A percentile compares a stretch with the other conserved stretches of the same genome.
Conservation (phyloP, 2,797 vertebrate species). For the Micrastur ruficollis region DNA sequence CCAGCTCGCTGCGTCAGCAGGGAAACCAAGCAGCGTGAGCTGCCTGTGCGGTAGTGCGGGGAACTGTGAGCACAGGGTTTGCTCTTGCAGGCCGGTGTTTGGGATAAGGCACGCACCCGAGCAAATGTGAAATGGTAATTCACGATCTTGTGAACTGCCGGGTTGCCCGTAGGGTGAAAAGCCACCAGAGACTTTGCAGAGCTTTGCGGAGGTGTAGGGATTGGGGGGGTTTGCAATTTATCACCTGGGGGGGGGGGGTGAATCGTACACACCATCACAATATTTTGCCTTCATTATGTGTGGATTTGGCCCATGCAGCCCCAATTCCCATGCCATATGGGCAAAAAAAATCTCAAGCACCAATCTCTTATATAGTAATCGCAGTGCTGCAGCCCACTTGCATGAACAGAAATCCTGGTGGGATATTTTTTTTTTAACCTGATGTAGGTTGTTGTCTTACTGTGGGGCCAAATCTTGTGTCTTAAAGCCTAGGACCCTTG, state of each 20-base stretch:
- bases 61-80: background rate
- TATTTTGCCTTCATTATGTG: background rate
- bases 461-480: accelerated
- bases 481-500: background rate
- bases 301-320: background rate
- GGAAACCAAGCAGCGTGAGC: background rate
- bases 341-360: background rate
- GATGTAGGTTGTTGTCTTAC: background rate
- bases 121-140: background rate
- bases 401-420: background rate
- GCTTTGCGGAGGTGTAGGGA: background rate
- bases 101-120: background rate
- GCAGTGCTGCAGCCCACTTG: background rate
- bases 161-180: background rate
- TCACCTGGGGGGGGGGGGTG: background rate
- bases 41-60: background rate
- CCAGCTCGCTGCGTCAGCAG: background rate
- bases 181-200: background rate
- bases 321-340: accelerated
- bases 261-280: background rate
- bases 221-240: accelerated
- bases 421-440: background rate
- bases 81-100: background rate
- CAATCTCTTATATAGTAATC: background rate
- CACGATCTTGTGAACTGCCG: background rate